Evolutionary conservation across 1,140 invertebrate genomes (phyloP).

Genomic region (Dryas iulia): DNA sequence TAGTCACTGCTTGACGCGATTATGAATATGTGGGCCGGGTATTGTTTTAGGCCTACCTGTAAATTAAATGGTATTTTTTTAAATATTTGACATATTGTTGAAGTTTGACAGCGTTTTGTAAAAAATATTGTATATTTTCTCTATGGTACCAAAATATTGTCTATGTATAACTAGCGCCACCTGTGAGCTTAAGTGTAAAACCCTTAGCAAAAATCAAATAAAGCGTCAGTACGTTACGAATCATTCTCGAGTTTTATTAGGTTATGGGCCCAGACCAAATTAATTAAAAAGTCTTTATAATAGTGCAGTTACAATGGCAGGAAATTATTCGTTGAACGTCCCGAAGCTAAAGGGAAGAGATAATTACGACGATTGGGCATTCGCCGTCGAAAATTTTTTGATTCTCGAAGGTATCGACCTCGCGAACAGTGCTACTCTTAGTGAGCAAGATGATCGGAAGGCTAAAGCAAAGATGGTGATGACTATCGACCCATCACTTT

Average conservation of each 20-base stretch:
- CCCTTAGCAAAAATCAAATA: no score
- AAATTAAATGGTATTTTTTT: slow-evolving; percentile 3
- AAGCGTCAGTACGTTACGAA: no score
- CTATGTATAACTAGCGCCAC: no score
- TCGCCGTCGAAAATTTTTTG: slow-evolving; percentile 15
- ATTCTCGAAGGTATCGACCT: slow-evolving; percentile 23
- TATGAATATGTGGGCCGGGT: slow-evolving; percentile 86
- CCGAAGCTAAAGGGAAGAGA: slow-evolving; percentile 5
- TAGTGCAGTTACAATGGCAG: no score
- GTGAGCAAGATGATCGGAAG: slow-evolving; percentile 34
- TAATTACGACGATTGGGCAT: slow-evolving; percentile 13
- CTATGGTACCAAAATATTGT: no score
- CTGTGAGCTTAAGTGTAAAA: no score
- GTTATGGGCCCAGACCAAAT: no score
- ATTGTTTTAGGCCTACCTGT: slow-evolving; percentile 77
- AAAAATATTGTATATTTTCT: no score
- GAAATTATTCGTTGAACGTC: slow-evolving; percentile 10
- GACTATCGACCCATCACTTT: slow-evolving; percentile 49
- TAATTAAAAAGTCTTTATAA: no score
- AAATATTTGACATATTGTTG: background rate
- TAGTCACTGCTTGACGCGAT: slow-evolving; percentile 82
- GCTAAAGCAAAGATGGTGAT: slow-evolving; percentile 51
- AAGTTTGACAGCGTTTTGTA: no score
- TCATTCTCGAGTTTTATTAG: no score
- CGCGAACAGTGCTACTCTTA: slow-evolving; percentile 12